Evolutionary conservation across 2,113 vertebrate species (phyloP).

Genomic region (Amazona guildingii): DNA sequence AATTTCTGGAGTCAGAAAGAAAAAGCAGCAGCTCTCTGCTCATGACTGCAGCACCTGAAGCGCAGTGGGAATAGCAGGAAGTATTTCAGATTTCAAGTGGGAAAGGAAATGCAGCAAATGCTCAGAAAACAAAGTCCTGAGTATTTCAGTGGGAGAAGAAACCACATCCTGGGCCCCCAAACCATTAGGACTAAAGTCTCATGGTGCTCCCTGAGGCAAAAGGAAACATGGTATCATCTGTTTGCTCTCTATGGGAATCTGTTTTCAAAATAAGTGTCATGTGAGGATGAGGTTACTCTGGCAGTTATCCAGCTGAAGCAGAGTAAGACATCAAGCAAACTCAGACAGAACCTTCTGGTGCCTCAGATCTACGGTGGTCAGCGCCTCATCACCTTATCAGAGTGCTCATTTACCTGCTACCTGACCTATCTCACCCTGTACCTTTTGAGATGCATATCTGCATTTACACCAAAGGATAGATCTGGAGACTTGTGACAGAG

Average conservation of each 20-base stretch:
- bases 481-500: not conserved
- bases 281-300: slow-evolving; percentile 20
- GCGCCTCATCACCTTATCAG: not conserved
- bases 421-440: not conserved
- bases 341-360: not conserved
- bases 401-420: not conserved
- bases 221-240: not conserved
- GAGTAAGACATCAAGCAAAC: not conserved
- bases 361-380: not conserved
- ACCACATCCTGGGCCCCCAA: slow-evolving; percentile 6
- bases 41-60: not conserved
- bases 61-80: not conserved
- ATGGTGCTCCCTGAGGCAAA: not conserved
- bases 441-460: not conserved
- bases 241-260: slow-evolving; percentile 16
- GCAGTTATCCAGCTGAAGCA: not conserved
- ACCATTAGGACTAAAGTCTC: not conserved
- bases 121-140: slow-evolving; percentile 1
- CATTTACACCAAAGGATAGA: not conserved
- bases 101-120: slow-evolving; percentile 36
- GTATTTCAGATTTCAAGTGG: slow-evolving; percentile 4
- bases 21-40: not conserved
- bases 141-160: slow-evolving; percentile 6
- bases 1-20: not conserved
- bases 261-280: slow-evolving; percentile 14